Evolutionary conservation across 2,888 invertebrate genomes (phyloP).

Genomic region (Lomographa bimaculata): DNA sequence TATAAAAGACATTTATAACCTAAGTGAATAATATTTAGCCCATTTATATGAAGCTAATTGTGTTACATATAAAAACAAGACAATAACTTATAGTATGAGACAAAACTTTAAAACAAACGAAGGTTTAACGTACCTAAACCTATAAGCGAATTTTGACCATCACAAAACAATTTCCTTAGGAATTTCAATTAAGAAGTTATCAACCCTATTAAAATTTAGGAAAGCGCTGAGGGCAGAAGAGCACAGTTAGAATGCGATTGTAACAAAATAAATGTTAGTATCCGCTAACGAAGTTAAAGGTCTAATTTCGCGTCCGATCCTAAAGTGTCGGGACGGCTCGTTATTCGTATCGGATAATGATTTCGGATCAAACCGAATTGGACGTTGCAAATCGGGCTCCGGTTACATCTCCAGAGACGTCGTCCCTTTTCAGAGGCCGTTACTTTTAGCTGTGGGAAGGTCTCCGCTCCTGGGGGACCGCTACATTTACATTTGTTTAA

Average conservation of each 20-base stretch:
- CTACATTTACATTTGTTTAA: constrained; percentile 51
- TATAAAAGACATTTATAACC: too few species aligned
- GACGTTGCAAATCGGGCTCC: constrained; percentile 43
- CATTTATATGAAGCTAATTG: too few species aligned
- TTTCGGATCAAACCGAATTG: constrained; percentile 48
- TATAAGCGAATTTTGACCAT: constrained; percentile 58
- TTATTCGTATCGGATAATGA: constrained; percentile 48
- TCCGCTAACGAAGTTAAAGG: constrained; percentile 43
- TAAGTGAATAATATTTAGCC: too few species aligned
- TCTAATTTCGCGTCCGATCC: constrained; percentile 36
- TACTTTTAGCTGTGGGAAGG: constrained; percentile 49
- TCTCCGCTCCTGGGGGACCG: constrained; percentile 40
- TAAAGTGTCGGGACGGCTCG: constrained; percentile 33
- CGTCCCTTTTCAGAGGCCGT: constrained; percentile 49
- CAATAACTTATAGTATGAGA: too few species aligned
- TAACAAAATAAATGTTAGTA: constrained; percentile 47
- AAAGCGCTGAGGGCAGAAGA: constrained; percentile 45
- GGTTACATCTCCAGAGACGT: constrained; percentile 47
- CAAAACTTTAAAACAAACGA: constrained; percentile 10
- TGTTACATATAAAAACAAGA: too few species aligned
- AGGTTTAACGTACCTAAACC: constrained; percentile 41
- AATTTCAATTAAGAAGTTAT: constrained; percentile 66
- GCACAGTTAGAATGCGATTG: constrained; percentile 52
- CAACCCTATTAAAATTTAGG: constrained; percentile 59
- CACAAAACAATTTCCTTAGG: constrained; percentile 38